Conservation (phyloP, 2,888 invertebrate genomes). For the Euplagia quadripunctaria region DNA sequence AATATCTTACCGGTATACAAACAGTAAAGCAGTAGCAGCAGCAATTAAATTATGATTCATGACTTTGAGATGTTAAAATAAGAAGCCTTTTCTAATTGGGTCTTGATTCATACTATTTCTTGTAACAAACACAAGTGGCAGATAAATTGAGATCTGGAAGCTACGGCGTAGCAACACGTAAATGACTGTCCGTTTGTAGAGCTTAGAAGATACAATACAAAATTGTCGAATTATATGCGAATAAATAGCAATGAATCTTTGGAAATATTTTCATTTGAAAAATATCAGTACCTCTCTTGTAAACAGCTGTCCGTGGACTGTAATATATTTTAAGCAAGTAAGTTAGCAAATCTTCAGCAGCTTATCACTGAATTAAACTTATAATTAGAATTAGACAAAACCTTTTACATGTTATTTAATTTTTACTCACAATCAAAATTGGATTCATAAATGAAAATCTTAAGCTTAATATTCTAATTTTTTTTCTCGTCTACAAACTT, state of each 20-base stretch:
- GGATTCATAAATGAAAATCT: too few species aligned
- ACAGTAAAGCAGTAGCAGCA: neutral
- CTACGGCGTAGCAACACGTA: constrained; percentile 6
- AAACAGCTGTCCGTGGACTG: neutral
- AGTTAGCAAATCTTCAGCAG: too few species aligned
- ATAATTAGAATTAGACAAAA: too few species aligned
- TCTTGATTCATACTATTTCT: neutral
- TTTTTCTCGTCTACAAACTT: too few species aligned
- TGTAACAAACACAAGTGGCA: neutral
- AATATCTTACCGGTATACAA: neutral
- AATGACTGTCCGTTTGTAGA: neutral
- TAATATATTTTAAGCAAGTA: neutral
- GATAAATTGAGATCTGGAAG: neutral
- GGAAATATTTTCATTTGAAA: neutral
- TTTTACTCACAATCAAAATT: too few species aligned
- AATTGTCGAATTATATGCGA: neutral
- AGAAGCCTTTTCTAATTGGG: neutral
- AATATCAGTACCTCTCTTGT: neutral
- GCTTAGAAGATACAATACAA: neutral
- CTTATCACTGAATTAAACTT: too few species aligned
- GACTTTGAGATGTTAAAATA: too few species aligned
- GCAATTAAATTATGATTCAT: too few species aligned
- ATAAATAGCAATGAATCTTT: neutral
- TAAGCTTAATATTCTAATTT: too few species aligned
- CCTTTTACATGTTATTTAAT: too few species aligned